phyloP scores from a whole-genome alignment of 64 coral and sea anemone genomes.

The Porites australiensis region DNA sequence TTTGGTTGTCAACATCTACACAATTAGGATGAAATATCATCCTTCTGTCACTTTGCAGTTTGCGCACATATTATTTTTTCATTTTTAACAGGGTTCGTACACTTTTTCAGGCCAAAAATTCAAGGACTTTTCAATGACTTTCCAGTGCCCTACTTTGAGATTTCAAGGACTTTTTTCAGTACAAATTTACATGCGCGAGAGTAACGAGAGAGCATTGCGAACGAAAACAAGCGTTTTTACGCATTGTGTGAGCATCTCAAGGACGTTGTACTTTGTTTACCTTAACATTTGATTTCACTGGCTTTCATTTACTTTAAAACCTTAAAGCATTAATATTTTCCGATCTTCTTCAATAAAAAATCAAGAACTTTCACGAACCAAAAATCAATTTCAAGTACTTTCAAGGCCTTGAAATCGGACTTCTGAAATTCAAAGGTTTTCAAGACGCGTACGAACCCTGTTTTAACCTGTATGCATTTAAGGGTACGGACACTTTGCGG shows the following conservation, averaged over 20 bases:
- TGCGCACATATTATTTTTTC: too few relatives aligned
- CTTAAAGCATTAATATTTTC: background rate
- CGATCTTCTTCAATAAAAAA: slow-evolving; percentile 16
- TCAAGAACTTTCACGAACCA: slow-evolving; percentile 14
- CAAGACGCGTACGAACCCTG: slow-evolving; percentile 17
- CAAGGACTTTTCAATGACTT: too few relatives aligned
- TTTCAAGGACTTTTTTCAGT: slow-evolving; percentile 19
- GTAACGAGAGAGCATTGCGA: slow-evolving; percentile 29
- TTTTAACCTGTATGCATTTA: too few relatives aligned
- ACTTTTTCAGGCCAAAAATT: too few relatives aligned
- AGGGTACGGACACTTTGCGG: too few relatives aligned
- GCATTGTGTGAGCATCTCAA: slow-evolving; percentile 8
- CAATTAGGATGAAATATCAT: too few relatives aligned
- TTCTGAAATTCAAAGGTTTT: slow-evolving; percentile 27
- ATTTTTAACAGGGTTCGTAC: too few relatives aligned
- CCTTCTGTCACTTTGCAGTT: too few relatives aligned
- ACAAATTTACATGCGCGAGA: background rate
- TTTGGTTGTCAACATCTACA: too few relatives aligned
- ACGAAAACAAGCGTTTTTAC: background rate
- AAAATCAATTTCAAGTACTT: too few relatives aligned
- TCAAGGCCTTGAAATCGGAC: too few relatives aligned
- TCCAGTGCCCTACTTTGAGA: slow-evolving; percentile 33
- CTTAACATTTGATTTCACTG: slow-evolving; percentile 2
- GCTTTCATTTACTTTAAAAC: slow-evolving; percentile 39
- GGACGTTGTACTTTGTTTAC: background rate